These are phyloP conservation scores for Zaprionus vittiger DNA, from an alignment of 1,140 invertebrate genomes.

Conservation along the genomic window DNA sequence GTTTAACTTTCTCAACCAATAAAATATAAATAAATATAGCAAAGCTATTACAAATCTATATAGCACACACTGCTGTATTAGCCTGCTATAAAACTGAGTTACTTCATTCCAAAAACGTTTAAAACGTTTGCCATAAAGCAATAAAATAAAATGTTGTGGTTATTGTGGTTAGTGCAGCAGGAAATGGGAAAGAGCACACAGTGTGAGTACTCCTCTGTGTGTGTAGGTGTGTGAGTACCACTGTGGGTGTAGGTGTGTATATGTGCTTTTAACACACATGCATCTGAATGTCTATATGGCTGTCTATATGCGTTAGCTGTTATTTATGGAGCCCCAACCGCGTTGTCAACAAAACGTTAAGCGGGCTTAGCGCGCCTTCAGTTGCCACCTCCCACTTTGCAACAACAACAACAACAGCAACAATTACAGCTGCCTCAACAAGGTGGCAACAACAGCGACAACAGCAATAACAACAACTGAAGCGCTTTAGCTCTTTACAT, in stretches of 20 bases:
- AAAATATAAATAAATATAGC: not conserved
- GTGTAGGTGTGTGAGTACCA: not conserved
- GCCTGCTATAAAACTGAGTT: not conserved
- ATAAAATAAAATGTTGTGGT: conserved; percentile 5
- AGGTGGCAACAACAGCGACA: conserved; percentile 16
- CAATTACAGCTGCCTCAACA: conserved; percentile 31
- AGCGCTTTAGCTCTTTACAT: conserved; percentile 35
- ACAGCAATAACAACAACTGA: conserved; percentile 45
- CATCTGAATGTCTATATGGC: conserved; percentile 27
- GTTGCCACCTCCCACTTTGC: conserved; percentile 23
- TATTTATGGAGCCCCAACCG: conserved; percentile 41
- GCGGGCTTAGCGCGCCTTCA: conserved; percentile 62
- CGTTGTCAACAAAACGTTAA: conserved; percentile 74
- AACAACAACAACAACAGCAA: conserved; percentile 51
- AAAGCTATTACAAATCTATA: not conserved
- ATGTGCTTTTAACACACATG: not conserved
- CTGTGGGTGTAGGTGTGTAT: not conserved
- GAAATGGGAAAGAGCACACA: not conserved
- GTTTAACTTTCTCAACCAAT: not conserved
- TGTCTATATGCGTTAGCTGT: conserved; percentile 34
- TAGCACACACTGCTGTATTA: not conserved
- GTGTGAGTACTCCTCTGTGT: not conserved
- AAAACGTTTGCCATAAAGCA: not conserved
- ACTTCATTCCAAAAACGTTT: not conserved
- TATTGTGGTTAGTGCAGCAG: not conserved